Evolutionary conservation across 1,140 invertebrate genomes (phyloP), one percentile per base, ranked within the genome.

Genomic region (Bombus balteatus): DNA sequence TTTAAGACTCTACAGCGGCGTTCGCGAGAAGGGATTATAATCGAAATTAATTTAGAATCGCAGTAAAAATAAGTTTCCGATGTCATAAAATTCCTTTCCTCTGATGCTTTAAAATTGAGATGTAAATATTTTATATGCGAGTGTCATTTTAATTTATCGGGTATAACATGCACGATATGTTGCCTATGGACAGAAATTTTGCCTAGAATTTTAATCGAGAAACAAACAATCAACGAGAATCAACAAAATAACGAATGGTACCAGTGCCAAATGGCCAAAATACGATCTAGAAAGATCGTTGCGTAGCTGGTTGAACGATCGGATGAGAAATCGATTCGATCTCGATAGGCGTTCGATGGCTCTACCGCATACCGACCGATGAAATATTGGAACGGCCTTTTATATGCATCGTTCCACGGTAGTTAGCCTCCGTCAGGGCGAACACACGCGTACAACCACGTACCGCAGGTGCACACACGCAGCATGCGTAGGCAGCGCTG

Each of bases 311-410:
- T 66, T 62, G 59, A 78, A 70, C 86, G 76, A 81, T 88, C 79
- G 62, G 1, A 73, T 81, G 81, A 86, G 87, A 87, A 90, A 88
- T 91, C 90, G 90, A 91, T 90, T 91, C 78, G 84, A 72, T 86
- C 81, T 82, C 77, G 89, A 90, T 77, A 70, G 74, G 71, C 71
- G 83, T 77, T 73, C 76, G 85, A 90, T 86, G 82, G 71, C 66
- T 90, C 86, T 87, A 81, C 83, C 82, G 89, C 89, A 88, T 91
- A 89, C 83, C 87, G 74, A 10, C 25, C 83, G 83, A 89, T 92
- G 89, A 93, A 90, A 93, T 93, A 93, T 92, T 89, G 87, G 86
- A 89, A 90, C 86, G 76, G 86, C 72, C 90, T 88, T 91, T 90
- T 91, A 90, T 92, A 92, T 87, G 85, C 87, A 88, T 90, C 85